A percentile compares a stretch with the other conserved stretches of the same genome.
phyloP scores from a whole-genome alignment of 1,140 invertebrate genomes.

The Pogonomyrmex barbatus region DNA sequence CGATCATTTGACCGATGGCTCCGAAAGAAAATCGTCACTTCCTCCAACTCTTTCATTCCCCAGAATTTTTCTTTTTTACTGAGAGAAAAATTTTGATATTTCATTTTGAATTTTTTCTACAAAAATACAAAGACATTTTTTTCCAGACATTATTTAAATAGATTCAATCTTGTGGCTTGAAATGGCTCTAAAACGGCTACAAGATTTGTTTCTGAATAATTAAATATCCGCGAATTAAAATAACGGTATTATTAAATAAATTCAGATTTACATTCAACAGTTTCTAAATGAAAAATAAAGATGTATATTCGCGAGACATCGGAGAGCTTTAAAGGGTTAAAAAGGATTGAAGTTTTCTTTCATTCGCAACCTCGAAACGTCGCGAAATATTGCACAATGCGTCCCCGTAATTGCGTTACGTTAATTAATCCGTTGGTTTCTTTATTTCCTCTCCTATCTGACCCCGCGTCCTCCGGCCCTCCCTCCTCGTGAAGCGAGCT shows the following conservation, averaged over 20 bases:
- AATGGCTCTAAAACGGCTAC: background rate
- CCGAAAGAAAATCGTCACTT: background rate
- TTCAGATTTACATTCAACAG: background rate
- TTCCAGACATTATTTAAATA: background rate
- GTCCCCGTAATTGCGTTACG: slow-evolving; percentile 76
- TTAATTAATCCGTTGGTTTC: slow-evolving; percentile 77
- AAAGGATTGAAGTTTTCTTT: slow-evolving; percentile 57
- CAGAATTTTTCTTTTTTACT: background rate
- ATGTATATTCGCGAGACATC: background rate
- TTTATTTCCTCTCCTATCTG: slow-evolving; percentile 29
- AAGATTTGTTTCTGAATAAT: background rate
- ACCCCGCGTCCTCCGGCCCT: background rate
- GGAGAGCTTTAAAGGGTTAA: background rate
- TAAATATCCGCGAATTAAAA: slow-evolving; percentile 3
- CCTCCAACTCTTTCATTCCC: background rate
- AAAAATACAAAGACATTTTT: background rate
- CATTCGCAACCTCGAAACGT: slow-evolving; percentile 42
- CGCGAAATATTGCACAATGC: slow-evolving; percentile 62
- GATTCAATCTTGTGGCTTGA: background rate
- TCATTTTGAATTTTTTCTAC: background rate
- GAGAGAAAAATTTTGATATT: background rate
- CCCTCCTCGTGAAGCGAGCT: slow-evolving; percentile 31
- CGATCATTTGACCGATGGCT: background rate
- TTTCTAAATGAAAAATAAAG: background rate
- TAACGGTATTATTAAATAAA: background rate